Base-by-base conservation (phyloP, 2,888 invertebrate genomes). In the Diogma glabrata region DNA sequence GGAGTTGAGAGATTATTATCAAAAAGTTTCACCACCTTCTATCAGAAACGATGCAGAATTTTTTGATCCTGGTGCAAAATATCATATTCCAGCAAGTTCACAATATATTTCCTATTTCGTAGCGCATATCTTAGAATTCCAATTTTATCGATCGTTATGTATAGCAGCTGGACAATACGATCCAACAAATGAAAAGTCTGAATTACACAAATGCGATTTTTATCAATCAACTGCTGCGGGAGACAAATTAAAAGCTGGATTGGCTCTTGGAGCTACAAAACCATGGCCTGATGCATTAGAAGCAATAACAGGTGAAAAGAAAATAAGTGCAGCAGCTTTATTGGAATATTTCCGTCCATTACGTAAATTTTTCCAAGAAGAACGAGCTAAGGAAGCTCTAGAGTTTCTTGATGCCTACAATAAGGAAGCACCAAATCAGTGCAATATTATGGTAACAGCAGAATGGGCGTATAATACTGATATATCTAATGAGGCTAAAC, bases 161-260 rank as follows among this genome's bases (percentile, higher is more conserved):
- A 72, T 70, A 49, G 75, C 74, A 58, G 79, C 82, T 14, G 77
- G 76, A 2, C 70, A 82, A 60, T 78, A 76, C 54, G 78, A 78
- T 57, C 77, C 76, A 0, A 62, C 71, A 19, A 70, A 75, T 60
- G 67, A 72, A 2, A 59, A 60, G 1, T 56, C 85, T 84, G 81
- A 82, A 7, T 74, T 93, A 8, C 84, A 91, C 53, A 79, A 84
- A 60, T 93, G 93, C 64, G 91, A 92, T 61, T 87, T 93, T 59
- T 87, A 87, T 65, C 75, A 81, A 58, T 89, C 83, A 60, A 76
- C 76, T n/a, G 78, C 78, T 52, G 91, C 92, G 36, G 92, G 92
- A 46, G 78, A 82, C 58, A 75, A 79, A 6, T 67, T 85, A 10
- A 72, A 76, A 65, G 58, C 67, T 47, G 66, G 70, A 67, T 54